These are phyloP conservation scores for Brenthis hecate DNA, from an alignment of 2,888 invertebrate species.

Conservation along the genomic window DNA sequence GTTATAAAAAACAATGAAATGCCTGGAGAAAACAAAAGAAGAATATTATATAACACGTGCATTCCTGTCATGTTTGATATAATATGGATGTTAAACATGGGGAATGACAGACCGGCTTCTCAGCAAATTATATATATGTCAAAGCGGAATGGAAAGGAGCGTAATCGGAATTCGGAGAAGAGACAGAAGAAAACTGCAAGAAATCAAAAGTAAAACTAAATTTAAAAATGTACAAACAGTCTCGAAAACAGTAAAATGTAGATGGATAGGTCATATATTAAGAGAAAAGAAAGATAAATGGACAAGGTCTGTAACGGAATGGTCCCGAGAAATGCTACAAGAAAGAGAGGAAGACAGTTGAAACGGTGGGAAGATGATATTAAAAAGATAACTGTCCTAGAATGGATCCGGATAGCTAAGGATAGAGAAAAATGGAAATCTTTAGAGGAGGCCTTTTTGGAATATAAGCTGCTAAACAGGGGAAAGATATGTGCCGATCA, in stretches of 20 bases:
- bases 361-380: neutral
- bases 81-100: conserved; percentile 7
- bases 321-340: conserved; percentile 11
- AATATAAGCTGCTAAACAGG: neutral
- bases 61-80: conserved; percentile 1
- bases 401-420: conserved; percentile 21
- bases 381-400: neutral
- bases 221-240: conserved; percentile 16
- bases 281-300: conserved; percentile 30
- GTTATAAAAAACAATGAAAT: no score
- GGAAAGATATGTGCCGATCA: neutral
- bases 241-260: conserved; percentile 29
- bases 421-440: conserved; percentile 21
- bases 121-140: conserved; percentile 12
- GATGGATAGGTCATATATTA: conserved; percentile 33
- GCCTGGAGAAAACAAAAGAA: neutral
- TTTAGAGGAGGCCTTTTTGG: conserved; percentile 15
- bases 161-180: neutral
- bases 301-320: conserved; percentile 23
- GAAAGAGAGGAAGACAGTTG: conserved; percentile 1
- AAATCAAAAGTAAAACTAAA: conserved; percentile 21
- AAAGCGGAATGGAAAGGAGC: conserved; percentile 18
- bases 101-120: conserved; percentile 9
- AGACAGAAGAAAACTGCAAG: neutral
- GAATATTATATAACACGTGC: conserved; percentile 16